Percentiles rank a stretch among this genome's conserved stretches.
Conservation (phyloP, 1,140 invertebrate genomes). For the Calycopis cecrops region DNA sequence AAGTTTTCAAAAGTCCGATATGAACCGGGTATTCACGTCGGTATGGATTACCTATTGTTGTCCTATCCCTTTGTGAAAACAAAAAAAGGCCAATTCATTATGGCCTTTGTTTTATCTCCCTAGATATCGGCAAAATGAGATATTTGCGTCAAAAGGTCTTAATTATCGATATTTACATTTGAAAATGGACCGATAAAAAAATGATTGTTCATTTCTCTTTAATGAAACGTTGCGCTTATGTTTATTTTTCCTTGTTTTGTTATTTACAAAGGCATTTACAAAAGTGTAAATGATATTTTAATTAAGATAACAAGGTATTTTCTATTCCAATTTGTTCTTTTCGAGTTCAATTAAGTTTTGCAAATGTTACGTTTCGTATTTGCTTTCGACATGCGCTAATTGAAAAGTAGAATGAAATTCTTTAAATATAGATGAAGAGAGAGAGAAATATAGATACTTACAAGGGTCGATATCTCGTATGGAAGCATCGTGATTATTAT, state of each 20-base stretch:
- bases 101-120: slow-evolving; percentile 27
- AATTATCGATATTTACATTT: slow-evolving; percentile 25
- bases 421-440: too few species aligned
- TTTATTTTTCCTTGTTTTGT: neutral
- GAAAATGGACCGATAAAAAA: slow-evolving; percentile 13
- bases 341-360: too few species aligned
- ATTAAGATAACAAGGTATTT: too few species aligned
- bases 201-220: slow-evolving; percentile 9
- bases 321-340: too few species aligned
- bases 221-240: slow-evolving; percentile 8
- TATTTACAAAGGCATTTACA: too few species aligned
- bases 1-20: slow-evolving; percentile 25
- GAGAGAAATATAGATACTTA: too few species aligned
- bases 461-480: too few species aligned
- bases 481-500: too few species aligned
- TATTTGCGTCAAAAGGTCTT: slow-evolving; percentile 21
- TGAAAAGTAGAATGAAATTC: too few species aligned
- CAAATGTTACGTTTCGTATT: too few species aligned
- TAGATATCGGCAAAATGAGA: slow-evolving; percentile 28
- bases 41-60: slow-evolving; percentile 31
- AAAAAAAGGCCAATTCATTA: slow-evolving; percentile 35
- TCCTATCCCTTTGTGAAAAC: slow-evolving; percentile 29
- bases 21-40: slow-evolving; percentile 25
- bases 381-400: too few species aligned
- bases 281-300: too few species aligned